Evolutionary conservation across 2,888 invertebrate species (phyloP), one percentile per base, ranked within the genome.

Genomic region (Drosophila greeni): DNA sequence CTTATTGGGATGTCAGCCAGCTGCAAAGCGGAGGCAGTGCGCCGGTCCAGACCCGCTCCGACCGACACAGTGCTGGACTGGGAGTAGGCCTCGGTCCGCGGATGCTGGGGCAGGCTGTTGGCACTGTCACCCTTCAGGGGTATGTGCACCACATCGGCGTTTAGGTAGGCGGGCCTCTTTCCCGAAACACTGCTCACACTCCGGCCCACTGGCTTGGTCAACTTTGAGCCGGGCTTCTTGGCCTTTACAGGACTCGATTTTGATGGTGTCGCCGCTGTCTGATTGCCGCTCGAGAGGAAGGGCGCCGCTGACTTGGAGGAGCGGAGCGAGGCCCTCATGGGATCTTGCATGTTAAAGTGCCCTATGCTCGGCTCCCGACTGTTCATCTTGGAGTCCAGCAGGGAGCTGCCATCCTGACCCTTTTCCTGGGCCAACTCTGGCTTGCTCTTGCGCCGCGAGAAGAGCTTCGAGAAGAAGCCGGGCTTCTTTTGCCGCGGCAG

Each of bases 61-160:
- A 89, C 74, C 3, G 88, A 88, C 3, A 87, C 71, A 2, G 89
- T 89, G 69, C 88, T 89, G 14, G 88, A 85, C 66, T 85, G 87
- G 12, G 88, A 88, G 57, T 89, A 88, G 16, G 81, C 87, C 67
- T 90, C 91, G 18, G 80, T 73, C 1, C 90, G 88, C 0, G 55
- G 20, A 24, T 90, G 89, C 3, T 91, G 91, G 0, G 91, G 91
- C 34, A 90, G 66, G 11, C 90, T 90, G 20, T 90, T 90, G 5
- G 88, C 84, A 26, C 90, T 88, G 67, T 91, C 91, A 1, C 91
- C 93, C 86, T 93, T 93, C 1, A 93, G 86, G 0, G 93, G 93
- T 55, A 93, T 93, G 70, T 92, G 92, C 53, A 93, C 91, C 48
- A 93, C 90, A 67, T 91, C 91, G 42, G 92, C 92, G 16, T 91